Percentiles rank a stretch among this genome's conserved stretches.
Conservation (phyloP, 2,888 invertebrate species). For the Tetropium fuscum region DNA sequence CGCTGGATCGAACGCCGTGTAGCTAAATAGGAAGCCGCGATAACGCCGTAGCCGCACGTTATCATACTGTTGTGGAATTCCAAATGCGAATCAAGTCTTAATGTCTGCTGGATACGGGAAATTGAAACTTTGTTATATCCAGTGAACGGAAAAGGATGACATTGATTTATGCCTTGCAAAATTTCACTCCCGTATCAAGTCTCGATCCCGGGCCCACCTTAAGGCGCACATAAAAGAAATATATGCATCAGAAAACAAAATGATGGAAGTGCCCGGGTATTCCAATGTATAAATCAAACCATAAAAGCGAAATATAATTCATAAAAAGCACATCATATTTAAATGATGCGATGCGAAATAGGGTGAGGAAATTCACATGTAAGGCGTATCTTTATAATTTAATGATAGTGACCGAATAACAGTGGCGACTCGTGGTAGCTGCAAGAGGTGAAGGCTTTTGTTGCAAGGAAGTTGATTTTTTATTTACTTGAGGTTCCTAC, state of each 20-base stretch:
- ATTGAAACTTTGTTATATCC: constrained; percentile 63
- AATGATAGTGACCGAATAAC: too few species aligned
- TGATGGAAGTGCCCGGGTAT: constrained; percentile 8
- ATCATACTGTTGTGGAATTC: constrained; percentile 52
- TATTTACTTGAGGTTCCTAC: too few species aligned
- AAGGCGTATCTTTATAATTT: too few species aligned
- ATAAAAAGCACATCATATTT: too few species aligned
- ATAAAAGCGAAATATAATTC: not conserved
- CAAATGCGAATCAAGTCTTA: constrained; percentile 58
- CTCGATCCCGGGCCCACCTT: constrained; percentile 2
- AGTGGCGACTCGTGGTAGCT: too few species aligned
- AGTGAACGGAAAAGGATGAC: constrained; percentile 57
- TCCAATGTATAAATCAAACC: not conserved
- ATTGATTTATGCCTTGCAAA: constrained; percentile 59
- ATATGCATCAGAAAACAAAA: constrained; percentile 28
- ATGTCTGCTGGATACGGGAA: constrained; percentile 61
- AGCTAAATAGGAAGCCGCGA: constrained; percentile 22
- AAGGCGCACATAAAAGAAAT: constrained; percentile 23
- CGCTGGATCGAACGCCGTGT: not conserved
- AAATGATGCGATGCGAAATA: too few species aligned
- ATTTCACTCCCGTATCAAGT: constrained; percentile 34
- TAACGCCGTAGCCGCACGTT: constrained; percentile 40
- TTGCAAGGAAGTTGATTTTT: too few species aligned
- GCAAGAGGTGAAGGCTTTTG: too few species aligned
- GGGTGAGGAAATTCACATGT: too few species aligned